Evolutionary conservation across 2,113 vertebrate species (phyloP).

Genomic region (Monopterus albus): DNA sequence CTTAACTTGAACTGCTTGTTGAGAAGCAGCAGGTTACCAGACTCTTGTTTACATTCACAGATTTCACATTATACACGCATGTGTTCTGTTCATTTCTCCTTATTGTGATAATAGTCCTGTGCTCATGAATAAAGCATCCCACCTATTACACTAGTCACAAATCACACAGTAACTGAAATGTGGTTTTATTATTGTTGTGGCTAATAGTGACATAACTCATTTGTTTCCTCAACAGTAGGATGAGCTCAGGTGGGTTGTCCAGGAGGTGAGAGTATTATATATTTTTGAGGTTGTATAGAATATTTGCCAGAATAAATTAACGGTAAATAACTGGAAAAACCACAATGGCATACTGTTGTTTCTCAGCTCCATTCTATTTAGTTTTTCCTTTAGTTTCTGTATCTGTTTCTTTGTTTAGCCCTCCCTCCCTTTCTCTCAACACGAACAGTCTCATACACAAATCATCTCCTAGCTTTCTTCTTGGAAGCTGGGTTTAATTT

Average conservation of each 20-base stretch:
- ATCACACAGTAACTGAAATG: conserved; percentile 4
- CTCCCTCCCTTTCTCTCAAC: not conserved
- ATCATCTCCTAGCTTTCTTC: conserved; percentile 5
- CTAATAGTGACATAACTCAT: conserved; percentile 1
- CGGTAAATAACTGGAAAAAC: not conserved
- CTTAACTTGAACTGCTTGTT: not conserved
- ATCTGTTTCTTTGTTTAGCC: not conserved
- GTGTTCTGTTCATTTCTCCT: not conserved
- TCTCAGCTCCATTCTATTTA: not conserved
- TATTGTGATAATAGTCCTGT: not conserved
- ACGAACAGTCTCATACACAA: not conserved
- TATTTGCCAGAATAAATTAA: conserved; percentile 2
- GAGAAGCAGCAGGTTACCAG: too few relatives aligned
- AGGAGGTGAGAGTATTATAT: not conserved
- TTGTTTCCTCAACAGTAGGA: conserved; percentile 4
- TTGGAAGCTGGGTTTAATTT: conserved; percentile 29
- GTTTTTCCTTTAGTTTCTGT: not conserved
- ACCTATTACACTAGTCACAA: not conserved
- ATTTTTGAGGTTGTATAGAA: conserved; percentile 3
- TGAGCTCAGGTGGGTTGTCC: conserved; percentile 5
- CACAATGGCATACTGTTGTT: not conserved
- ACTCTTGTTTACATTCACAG: not conserved
- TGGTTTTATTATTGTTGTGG: conserved; percentile 2
- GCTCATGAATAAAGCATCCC: not conserved
- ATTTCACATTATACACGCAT: not conserved